Evolutionary conservation across 2,113 vertebrate genomes (phyloP).

Genomic region (Heterochromis multidens): DNA sequence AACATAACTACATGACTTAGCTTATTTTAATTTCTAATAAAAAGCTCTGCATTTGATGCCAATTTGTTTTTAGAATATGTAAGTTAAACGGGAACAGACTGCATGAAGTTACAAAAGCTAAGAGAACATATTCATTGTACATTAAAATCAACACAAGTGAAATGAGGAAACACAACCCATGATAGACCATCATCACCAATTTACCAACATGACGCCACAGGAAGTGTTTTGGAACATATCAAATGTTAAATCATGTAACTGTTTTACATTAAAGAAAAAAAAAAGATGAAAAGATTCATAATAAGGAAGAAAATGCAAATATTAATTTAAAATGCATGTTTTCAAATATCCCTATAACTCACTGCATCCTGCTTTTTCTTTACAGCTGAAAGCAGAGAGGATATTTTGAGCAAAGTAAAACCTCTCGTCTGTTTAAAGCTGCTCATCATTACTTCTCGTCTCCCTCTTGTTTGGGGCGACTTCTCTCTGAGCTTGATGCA

Average conservation of each 20-base stretch:
- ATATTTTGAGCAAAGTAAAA: slow-evolving; percentile 43
- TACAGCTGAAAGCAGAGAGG: background rate
- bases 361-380: background rate
- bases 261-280: background rate
- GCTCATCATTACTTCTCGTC: slow-evolving; percentile 38
- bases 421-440: slow-evolving; percentile 42
- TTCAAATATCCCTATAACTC: background rate
- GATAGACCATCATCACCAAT: background rate
- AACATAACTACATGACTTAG: background rate
- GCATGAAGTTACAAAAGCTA: background rate
- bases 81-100: background rate
- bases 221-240: background rate
- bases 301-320: background rate
- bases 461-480: slow-evolving; percentile 39
- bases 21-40: background rate
- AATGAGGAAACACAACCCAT: background rate
- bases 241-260: background rate
- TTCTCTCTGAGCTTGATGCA: slow-evolving; percentile 44
- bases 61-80: background rate
- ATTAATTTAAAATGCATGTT: background rate
- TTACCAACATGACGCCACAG: background rate
- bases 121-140: background rate
- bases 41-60: background rate
- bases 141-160: background rate
- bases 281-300: background rate